Base-by-base conservation (phyloP, 2,797 vertebrate genomes). In the Sebastes trivittatus region DNA sequence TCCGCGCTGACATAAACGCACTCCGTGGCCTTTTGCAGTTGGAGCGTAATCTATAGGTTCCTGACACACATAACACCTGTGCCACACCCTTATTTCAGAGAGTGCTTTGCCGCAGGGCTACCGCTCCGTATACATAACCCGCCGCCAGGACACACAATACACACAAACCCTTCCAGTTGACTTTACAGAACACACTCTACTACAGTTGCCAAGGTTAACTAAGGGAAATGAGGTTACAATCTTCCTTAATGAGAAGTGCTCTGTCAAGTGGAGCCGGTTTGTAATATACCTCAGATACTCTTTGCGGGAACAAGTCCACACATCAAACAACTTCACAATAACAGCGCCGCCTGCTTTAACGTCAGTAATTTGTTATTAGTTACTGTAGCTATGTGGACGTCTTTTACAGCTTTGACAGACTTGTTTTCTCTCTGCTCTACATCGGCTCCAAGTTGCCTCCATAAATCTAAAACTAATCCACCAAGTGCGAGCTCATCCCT, bases 381-480 rank as follows among this genome's bases (percentile, higher is more conserved):
- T n/a, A 16, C 56, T 25, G 16, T 30, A 38, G 61, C 64, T 36
- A 13, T 54, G 36, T 13, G 34, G 61, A 34, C 11, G 34, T 77
- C 76, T 42, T 79, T 79, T 64, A 8, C 68, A 29, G 84, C 83
- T 90, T 83, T 78, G 82, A 78, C 80, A 62, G 83, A 75, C 83
- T 89, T 78, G 84, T 85, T 83, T 83, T 84, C 76, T 70, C 79
- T 77, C 63, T 36, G 11, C 69, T 64, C 59, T 34, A 76, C 87
- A 7, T 56, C 63, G 82, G 75, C 76, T 87, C 80, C 55, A 32
- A 87, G 75, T 82, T 58, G 74, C 82, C 78, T 81, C 88, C 75
- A 80, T 87, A 82, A 93, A 94, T 91, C 92, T 86, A 78, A 92
- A 92, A 84, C 89, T 94, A 95, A 96, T 95, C 94, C 92, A 88